Evolutionary conservation across 2,797 vertebrate genomes (phyloP), one percentile per base, ranked within the genome.

Genomic region (Artibeus jamaicensis): DNA sequence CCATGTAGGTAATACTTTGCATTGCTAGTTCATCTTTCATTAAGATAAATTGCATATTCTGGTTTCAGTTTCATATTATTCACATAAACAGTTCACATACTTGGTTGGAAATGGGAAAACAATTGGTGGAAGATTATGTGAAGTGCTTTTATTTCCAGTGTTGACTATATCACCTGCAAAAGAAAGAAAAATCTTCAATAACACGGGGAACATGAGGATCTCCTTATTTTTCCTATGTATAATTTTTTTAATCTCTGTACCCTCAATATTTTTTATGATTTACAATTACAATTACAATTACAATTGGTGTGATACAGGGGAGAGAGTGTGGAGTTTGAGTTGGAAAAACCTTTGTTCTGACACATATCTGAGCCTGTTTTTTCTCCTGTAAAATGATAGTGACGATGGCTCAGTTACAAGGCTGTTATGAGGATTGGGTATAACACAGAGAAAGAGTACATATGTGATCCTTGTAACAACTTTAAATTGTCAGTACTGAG

Each of bases 51-150:
- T 83, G 15, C 46, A 92, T 77, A 86, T 83, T 92, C 62, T 85
- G n/a, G 57, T 74, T 70, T 86, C 26, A 94, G 50, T 70, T 93
- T 37, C 46, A 76, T 88, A 44, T 29, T 16, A 94, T 71, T 96
- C 59, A 68, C 74, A 76, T 82, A 93, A 90, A 93, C 91, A 93
- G 97, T 93, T 97, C 77, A 95, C 37, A 76, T 29, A 65, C 32
- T 90, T 83, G 22, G 46, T 76, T 96, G 19, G 88, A 85, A 96
- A 83, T 90, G n/a, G 92, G 46, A 26, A 96, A 88, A 96, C 94
- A 94, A 92, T 94, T 93, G 16, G n/a, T 37, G 39, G 42, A 22
- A 88, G 32, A 86, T 93, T 94, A 96, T 83, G 79, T 92, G 8
- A 3, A 68, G 14, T 86, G 81, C 89, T 89, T 89, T 55, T 73